These are phyloP conservation scores for Drosophila yakuba DNA, from an alignment of 1,140 invertebrate species.

Conservation along the genomic window DNA sequence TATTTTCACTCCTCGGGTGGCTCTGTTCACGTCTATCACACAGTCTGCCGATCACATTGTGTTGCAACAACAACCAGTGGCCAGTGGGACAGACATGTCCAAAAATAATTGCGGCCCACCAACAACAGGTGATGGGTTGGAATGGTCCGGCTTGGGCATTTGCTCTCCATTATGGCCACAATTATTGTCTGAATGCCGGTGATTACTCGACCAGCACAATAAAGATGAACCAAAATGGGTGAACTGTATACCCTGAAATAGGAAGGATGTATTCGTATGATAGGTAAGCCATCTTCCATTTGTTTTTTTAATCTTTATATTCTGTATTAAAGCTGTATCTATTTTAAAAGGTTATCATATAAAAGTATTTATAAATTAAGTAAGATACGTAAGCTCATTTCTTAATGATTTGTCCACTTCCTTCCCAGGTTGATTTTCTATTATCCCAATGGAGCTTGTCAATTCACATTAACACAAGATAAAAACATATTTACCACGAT, in stretches of 20 bases:
- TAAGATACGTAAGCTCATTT: too few relatives aligned
- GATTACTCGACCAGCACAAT: slow-evolving; percentile 20
- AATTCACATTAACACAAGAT: background rate
- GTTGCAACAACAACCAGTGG: slow-evolving; percentile 21
- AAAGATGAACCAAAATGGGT: slow-evolving; percentile 17
- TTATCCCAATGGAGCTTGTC: background rate
- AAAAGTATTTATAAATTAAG: too few relatives aligned
- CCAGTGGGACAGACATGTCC: slow-evolving; percentile 26
- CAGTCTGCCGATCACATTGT: slow-evolving; percentile 38
- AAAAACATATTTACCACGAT: slow-evolving; percentile 8
- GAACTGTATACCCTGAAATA: background rate
- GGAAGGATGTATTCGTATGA: background rate
- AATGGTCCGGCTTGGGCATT: slow-evolving; percentile 1
- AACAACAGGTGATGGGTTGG: slow-evolving; percentile 27
- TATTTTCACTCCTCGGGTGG: slow-evolving; percentile 43
- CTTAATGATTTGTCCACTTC: background rate
- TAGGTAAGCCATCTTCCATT: background rate
- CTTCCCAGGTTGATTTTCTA: background rate
- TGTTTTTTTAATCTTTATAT: too few relatives aligned
- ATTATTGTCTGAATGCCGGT: slow-evolving; percentile 35
- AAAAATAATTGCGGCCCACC: slow-evolving; percentile 32
- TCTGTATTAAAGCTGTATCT: too few relatives aligned
- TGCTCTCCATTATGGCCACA: slow-evolving; percentile 12
- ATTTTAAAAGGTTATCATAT: too few relatives aligned
- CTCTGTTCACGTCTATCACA: slow-evolving; percentile 12